A percentile compares a stretch with the other conserved stretches of the same genome.
Conservation (phyloP, 2,797 vertebrate species). For the Prionace glauca region DNA sequence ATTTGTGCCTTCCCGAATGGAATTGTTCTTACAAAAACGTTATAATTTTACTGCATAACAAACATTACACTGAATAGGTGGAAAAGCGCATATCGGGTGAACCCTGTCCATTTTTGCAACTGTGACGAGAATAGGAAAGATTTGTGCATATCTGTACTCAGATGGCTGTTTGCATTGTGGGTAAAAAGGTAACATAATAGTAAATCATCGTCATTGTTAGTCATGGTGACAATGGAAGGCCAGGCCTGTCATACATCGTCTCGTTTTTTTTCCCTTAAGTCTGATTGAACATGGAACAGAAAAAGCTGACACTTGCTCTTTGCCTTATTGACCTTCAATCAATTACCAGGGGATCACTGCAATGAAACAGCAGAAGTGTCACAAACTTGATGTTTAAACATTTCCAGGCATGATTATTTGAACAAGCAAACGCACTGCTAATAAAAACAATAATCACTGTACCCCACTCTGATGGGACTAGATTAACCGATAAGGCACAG, state of each 20-base stretch:
- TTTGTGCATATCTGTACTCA: background rate
- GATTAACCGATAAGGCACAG: constrained; percentile 30
- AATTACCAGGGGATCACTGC: constrained; percentile 22
- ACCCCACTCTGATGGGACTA: constrained; percentile 18
- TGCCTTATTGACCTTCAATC: constrained; percentile 34
- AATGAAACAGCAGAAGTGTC: background rate
- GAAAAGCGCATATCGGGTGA: background rate
- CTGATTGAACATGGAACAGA: background rate
- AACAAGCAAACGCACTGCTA: constrained; percentile 30
- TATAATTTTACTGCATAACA: background rate
- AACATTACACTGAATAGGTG: background rate
- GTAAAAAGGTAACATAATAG: background rate
- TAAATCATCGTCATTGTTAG: constrained; percentile 18
- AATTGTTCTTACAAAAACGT: background rate
- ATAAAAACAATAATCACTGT: constrained; percentile 35
- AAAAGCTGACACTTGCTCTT: background rate
- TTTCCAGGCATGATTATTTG: constrained; percentile 12
- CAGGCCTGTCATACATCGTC: background rate
- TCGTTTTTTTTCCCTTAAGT: background rate
- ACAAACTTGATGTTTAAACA: constrained; percentile 31
- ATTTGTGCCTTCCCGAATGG: background rate
- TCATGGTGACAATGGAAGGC: background rate
- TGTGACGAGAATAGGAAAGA: background rate
- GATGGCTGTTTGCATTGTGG: background rate
- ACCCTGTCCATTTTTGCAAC: background rate